phyloP scores from a whole-genome alignment of 2,888 invertebrate species.

The Acanthococcus lagerstroemiae region DNA sequence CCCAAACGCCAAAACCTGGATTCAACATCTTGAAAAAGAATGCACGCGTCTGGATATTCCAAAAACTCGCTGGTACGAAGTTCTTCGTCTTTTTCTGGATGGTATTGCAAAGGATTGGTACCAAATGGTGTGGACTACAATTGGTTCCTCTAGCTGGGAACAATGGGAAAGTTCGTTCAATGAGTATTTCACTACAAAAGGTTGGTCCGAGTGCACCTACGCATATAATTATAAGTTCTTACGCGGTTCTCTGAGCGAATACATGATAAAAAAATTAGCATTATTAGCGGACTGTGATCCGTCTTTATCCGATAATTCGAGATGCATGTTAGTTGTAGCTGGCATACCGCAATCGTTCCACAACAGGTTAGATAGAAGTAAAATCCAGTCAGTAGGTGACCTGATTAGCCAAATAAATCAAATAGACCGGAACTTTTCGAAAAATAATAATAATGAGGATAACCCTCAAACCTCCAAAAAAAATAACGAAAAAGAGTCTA shows the following conservation, averaged over 20 bases:
- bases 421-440: not conserved
- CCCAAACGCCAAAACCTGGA: slow-evolving; percentile 5
- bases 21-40: not conserved
- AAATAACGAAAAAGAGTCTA: not conserved
- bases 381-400: not conserved
- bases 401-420: not conserved
- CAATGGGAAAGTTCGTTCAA: not conserved
- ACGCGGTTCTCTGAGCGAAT: slow-evolving; percentile 1
- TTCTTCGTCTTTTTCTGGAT: not conserved
- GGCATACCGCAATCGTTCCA: not conserved
- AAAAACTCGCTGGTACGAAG: not conserved
- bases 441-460: not conserved
- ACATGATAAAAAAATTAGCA: not conserved
- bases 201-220: slow-evolving; percentile 7
- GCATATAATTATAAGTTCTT: not conserved
- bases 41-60: not conserved
- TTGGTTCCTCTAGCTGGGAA: not conserved
- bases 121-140: not conserved
- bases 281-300: slow-evolving; percentile 2
- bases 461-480: not conserved
- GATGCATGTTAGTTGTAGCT: not conserved
- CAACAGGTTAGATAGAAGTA: not conserved
- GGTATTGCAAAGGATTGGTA: slow-evolving; percentile 1
- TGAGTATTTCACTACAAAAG: not conserved
- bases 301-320: not conserved